phyloP scores from a whole-genome alignment of 2,888 invertebrate genomes.

The Rhodophaea formosa region DNA sequence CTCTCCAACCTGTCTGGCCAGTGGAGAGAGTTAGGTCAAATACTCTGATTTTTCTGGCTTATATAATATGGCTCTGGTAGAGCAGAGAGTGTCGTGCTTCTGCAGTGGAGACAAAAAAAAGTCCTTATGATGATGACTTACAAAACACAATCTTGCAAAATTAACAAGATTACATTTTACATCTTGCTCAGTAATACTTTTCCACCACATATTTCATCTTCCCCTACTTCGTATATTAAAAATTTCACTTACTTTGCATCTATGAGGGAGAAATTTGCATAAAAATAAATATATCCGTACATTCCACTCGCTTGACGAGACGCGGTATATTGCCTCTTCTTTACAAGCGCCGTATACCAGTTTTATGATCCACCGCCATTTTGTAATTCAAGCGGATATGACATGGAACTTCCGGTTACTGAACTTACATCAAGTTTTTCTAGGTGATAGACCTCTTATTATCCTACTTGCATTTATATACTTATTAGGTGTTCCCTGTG shows the following conservation, averaged over 20 bases:
- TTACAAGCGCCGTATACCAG: constrained; percentile 14
- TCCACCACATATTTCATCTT: background rate
- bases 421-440: background rate
- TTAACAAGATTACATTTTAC: background rate
- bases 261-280: constrained; percentile 4
- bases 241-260: constrained; percentile 1
- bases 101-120: too few species aligned
- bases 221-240: background rate
- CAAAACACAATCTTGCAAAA: too few species aligned
- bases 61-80: too few species aligned
- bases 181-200: background rate
- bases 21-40: too few species aligned
- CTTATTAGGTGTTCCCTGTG: too few species aligned
- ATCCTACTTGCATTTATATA: too few species aligned
- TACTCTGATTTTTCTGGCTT: too few species aligned
- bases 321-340: constrained; percentile 9
- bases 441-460: background rate
- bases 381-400: constrained; percentile 10
- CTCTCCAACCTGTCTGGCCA: too few species aligned
- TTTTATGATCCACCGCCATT: constrained; percentile 13
- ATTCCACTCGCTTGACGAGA: constrained; percentile 21
- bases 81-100: too few species aligned
- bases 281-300: constrained; percentile 14
- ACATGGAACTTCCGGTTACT: background rate
- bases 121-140: too few species aligned